Percentiles rank a stretch among this genome's conserved stretches.
These are phyloP conservation scores for Triplophysa dalaica DNA, from an alignment of 2,113 vertebrate genomes.

Conservation along the genomic window DNA sequence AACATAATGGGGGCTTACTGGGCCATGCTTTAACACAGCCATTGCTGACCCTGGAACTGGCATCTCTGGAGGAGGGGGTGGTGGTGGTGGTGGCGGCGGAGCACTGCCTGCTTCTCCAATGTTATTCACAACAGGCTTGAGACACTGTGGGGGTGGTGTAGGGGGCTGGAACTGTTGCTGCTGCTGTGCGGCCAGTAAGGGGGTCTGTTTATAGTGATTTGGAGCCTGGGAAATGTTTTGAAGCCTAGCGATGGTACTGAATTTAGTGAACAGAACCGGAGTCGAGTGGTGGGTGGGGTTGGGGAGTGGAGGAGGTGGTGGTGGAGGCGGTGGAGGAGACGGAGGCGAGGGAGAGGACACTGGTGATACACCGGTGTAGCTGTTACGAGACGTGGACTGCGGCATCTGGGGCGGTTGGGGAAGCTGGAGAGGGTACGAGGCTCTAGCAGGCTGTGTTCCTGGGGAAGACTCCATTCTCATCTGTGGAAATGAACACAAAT, in stretches of 20 bases:
- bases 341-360: conserved; percentile 79
- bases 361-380: conserved; percentile 71
- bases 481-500: conserved; percentile 66
- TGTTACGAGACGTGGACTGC: conserved; percentile 61
- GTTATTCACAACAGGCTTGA: conserved; percentile 72
- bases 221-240: conserved; percentile 76
- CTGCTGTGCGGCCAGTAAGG: conserved; percentile 45
- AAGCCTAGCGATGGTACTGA: conserved; percentile 85
- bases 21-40: conserved; percentile 78
- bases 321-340: conserved; percentile 68
- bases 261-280: conserved; percentile 79
- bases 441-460: conserved; percentile 56
- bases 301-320: conserved; percentile 39
- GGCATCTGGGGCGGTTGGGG: conserved; percentile 76
- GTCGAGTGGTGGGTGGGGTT: conserved; percentile 68
- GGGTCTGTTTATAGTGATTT: conserved; percentile 67
- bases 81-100: conserved; percentile 71
- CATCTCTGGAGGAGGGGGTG: conserved; percentile 64
- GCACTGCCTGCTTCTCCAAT: conserved; percentile 69
- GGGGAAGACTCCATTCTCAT: conserved; percentile 83
- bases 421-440: conserved; percentile 79
- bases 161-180: conserved; percentile 40
- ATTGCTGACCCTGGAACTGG: conserved; percentile 79
- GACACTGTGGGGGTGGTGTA: conserved; percentile 44
- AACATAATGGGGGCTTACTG: conserved; percentile 71